phyloP scores from a whole-genome alignment of 2,113 vertebrate species.

The Lepidothrix coronata region DNA sequence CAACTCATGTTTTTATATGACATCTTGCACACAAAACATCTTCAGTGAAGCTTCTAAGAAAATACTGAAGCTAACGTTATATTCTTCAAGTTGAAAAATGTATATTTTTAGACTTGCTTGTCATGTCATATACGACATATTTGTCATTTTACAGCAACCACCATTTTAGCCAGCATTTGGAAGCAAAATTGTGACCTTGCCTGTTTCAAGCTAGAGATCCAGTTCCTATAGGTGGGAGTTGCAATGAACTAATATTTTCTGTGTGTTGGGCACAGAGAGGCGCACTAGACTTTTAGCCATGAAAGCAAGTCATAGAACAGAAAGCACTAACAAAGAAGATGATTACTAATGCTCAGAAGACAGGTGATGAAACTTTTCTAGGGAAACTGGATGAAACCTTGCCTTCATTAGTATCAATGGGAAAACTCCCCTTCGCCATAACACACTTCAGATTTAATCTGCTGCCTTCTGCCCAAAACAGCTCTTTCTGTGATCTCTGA shows the following conservation, averaged over 20 bases:
- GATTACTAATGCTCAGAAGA: neutral
- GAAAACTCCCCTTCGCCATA: neutral
- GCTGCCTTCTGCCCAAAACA: neutral
- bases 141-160: neutral
- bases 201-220: neutral
- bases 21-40: neutral
- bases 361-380: neutral
- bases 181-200: neutral
- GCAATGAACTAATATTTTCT: neutral
- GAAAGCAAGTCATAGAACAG: neutral
- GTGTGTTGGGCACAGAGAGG: neutral
- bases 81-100: neutral
- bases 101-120: neutral
- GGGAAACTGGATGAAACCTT: neutral
- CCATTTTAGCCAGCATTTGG: neutral
- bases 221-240: neutral
- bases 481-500: neutral
- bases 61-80: neutral
- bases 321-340: neutral
- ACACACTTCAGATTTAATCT: neutral
- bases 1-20: neutral
- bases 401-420: neutral
- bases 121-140: neutral
- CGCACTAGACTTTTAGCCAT: accelerated
- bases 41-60: neutral